Percentiles rank a stretch among this genome's conserved stretches.
phyloP scores from a whole-genome alignment of 2,888 invertebrate species.

The Dusona sp. region DNA sequence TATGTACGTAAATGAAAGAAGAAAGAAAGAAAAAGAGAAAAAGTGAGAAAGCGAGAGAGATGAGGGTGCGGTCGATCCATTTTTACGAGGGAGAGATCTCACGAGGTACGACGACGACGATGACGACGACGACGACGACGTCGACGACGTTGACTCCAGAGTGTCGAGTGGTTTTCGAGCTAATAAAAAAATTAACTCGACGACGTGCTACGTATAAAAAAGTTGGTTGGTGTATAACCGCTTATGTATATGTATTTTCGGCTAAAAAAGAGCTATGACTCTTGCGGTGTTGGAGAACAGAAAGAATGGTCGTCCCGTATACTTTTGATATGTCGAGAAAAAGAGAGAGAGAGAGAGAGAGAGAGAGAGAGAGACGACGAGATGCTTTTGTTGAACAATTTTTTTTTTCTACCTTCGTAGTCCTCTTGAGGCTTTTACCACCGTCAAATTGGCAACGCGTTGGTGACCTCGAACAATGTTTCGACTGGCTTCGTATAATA shows the following conservation, averaged over 20 bases:
- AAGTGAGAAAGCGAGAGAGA: slow-evolving; percentile 29
- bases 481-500: slow-evolving; percentile 49
- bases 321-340: slow-evolving; percentile 55
- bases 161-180: slow-evolving; percentile 82
- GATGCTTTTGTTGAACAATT: slow-evolving; percentile 53
- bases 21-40: slow-evolving; percentile 30
- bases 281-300: slow-evolving; percentile 32
- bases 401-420: slow-evolving; percentile 44
- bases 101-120: slow-evolving; percentile 43
- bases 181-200: slow-evolving; percentile 82
- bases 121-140: slow-evolving; percentile 69
- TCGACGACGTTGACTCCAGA: slow-evolving; percentile 70
- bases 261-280: slow-evolving; percentile 45
- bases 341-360: slow-evolving; percentile 28
- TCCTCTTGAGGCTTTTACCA: slow-evolving; percentile 63
- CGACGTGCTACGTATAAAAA: slow-evolving; percentile 73
- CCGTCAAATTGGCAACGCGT: slow-evolving; percentile 70
- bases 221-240: slow-evolving; percentile 78
- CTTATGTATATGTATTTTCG: slow-evolving; percentile 26
- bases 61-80: slow-evolving; percentile 69
- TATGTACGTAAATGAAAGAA: slow-evolving; percentile 18
- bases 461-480: slow-evolving; percentile 72
- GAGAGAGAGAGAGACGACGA: slow-evolving; percentile 27
- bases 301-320: slow-evolving; percentile 42
- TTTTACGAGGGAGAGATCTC: slow-evolving; percentile 73